Conservation (phyloP, 2,797 vertebrate species). For the Pseudopleuronectes americanus region DNA sequence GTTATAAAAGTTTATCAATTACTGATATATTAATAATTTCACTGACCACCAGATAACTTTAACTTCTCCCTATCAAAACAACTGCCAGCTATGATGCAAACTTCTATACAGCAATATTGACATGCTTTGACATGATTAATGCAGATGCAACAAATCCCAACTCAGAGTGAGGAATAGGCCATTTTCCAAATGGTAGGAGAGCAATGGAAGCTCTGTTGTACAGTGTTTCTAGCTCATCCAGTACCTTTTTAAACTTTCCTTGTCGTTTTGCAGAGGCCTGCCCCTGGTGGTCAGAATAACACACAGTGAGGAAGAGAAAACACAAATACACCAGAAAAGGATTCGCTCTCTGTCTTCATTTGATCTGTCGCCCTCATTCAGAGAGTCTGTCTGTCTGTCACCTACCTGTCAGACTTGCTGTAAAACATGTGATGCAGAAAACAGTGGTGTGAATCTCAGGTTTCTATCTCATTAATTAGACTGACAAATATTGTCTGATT, state of each 20-base stretch:
- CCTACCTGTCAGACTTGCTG: conserved; percentile 31
- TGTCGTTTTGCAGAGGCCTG: conserved; percentile 99
- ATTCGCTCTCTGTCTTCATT: conserved; percentile 62
- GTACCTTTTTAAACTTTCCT: conserved; percentile 99
- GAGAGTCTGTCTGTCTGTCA: conserved; percentile 29
- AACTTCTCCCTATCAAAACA: conserved; percentile 5
- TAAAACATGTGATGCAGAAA: conserved; percentile 11
- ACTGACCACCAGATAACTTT: conserved; percentile 73
- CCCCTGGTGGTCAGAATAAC: conserved; percentile 99
- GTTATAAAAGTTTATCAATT: conserved; percentile 26
- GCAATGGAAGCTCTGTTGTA: conserved; percentile 71
- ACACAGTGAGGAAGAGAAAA: conserved; percentile 97
- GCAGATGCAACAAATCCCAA: conserved; percentile 47
- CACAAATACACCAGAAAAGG: conserved; percentile 90
- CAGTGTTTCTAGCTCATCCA: conserved; percentile 89
- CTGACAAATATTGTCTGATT: too few species aligned
- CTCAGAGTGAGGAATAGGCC: conserved; percentile 51
- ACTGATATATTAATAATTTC: conserved; percentile 17
- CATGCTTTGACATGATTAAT: conserved; percentile 60
- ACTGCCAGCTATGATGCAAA: conserved; percentile 17
- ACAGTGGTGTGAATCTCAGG: conserved; percentile 10
- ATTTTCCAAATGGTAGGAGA: conserved; percentile 65
- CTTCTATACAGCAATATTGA: conserved; percentile 50
- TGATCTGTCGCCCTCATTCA: conserved; percentile 35
- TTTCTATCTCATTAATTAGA: conserved; percentile 12